Evolutionary conservation across 2,888 invertebrate genomes (phyloP), one percentile per base, ranked within the genome.

Genomic region (Heliconius sara): DNA sequence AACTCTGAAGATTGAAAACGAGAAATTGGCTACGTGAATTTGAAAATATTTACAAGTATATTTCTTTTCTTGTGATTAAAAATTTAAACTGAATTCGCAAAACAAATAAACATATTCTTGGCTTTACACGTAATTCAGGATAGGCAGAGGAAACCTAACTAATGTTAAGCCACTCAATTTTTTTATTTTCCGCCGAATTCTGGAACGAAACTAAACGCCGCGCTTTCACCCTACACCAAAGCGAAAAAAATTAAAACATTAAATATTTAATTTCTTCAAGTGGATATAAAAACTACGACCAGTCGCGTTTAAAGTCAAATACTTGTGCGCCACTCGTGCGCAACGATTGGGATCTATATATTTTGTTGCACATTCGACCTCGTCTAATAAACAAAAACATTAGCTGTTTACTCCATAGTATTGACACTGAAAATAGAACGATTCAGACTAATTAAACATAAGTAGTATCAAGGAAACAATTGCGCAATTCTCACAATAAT

Each of bases 321-420:
- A 10, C 39, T 39, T 39, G 39, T 39, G 39, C 10, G 9, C 10
- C 39, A 30, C 30, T 30, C 4, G 30, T 13, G 43, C 13, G 13
- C 13, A 13, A 39, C 39, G 39, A 39, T 39, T 39, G 47, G 6
- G 5, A 16, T 47, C 13, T 6, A 6, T 6, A 60, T 76, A 71
- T 80, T 75, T 47, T 30, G 30, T 73, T 76, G 63, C 66, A 76
- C 73, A 76, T 73, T 81, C 63, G 76, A 67, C 70, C 73, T 79
- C 47, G 63, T 39, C 76, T 60, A 63, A 77, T 83, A 83, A 80
- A 81, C 73, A 39, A 39, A 39, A 80, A 81, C 77, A 77, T 25
- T n/a, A 25, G 27, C 60, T 82, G 77, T 79, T 77, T 80, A 80
- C 65, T 76, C 68, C 13, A 47, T 27, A 43, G 70, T 66, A 34